These are phyloP conservation scores for Pantherophis alleghaniensis DNA, from an alignment of 2,797 vertebrate genomes.

Conservation along the genomic window DNA sequence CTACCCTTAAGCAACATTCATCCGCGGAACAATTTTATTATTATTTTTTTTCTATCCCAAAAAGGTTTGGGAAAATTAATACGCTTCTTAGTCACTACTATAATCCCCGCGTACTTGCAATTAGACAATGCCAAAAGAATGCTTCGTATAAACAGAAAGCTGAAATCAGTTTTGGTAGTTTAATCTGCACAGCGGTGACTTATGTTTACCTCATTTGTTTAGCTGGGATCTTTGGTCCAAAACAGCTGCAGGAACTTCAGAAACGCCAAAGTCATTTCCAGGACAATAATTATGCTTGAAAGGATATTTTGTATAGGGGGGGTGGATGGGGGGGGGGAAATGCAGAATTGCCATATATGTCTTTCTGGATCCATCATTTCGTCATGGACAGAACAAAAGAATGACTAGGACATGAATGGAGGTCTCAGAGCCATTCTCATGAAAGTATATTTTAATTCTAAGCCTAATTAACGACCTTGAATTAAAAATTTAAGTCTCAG, in stretches of 20 bases:
- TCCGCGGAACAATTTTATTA: neutral
- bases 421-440: neutral
- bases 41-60: neutral
- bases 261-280: neutral
- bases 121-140: constrained; percentile 21
- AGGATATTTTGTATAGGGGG: neutral
- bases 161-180: neutral
- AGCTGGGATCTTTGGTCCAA: neutral
- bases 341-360: no score
- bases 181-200: neutral
- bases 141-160: constrained; percentile 9
- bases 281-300: neutral
- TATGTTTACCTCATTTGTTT: neutral
- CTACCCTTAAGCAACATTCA: neutral
- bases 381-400: neutral
- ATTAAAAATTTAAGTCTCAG: no score
- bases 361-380: neutral
- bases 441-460: neutral
- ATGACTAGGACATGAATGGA: neutral
- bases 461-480: no score
- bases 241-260: constrained; percentile 16
- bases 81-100: neutral
- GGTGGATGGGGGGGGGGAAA: no score
- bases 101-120: neutral
- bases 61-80: neutral